These are phyloP conservation scores for Pogonus chalceus DNA, from an alignment of 1,140 invertebrate species.

Conservation along the genomic window DNA sequence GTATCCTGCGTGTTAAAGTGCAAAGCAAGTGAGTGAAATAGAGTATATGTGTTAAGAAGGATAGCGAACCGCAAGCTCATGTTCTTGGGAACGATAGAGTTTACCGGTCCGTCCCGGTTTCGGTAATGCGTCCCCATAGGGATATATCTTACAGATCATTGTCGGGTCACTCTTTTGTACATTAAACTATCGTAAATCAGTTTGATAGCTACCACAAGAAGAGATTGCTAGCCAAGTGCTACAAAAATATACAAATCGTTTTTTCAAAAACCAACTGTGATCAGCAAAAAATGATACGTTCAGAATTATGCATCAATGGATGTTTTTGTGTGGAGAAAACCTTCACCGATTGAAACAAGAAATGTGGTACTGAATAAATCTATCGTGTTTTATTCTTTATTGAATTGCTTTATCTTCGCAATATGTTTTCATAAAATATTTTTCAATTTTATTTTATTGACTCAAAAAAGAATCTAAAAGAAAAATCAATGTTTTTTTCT, in stretches of 20 bases:
- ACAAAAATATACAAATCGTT: neutral
- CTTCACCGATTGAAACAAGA: no score
- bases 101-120: neutral
- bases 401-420: no score
- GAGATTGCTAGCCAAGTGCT: neutral
- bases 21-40: neutral
- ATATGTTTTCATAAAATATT: no score
- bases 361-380: no score
- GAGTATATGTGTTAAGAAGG: neutral
- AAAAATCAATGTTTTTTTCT: no score
- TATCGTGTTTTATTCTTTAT: no score
- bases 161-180: constrained; percentile 5
- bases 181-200: constrained; percentile 2
- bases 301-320: neutral
- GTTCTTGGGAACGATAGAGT: neutral
- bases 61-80: neutral
- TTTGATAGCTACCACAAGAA: neutral
- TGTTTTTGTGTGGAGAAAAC: no score
- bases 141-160: constrained; percentile 5
- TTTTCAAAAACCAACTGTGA: neutral
- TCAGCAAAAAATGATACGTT: constrained; percentile 1
- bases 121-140: neutral
- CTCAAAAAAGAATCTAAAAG: no score
- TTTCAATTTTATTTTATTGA: no score
- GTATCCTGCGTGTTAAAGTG: no score